Percentiles rank a stretch among this genome's conserved stretches.
phyloP scores from a whole-genome alignment of 2,113 vertebrate genomes.

The Taurulus bubalis region DNA sequence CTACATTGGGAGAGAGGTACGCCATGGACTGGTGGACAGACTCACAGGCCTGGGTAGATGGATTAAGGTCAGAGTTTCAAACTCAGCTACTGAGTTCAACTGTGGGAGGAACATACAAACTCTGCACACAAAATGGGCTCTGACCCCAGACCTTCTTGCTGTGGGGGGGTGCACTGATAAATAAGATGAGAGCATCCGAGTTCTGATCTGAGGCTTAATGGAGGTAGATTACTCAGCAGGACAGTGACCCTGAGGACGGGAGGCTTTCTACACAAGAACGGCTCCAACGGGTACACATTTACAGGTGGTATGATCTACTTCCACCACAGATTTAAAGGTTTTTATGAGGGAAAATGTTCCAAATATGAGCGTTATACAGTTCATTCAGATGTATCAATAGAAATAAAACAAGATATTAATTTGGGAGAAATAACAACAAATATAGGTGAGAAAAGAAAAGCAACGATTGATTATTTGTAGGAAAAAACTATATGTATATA shows the following conservation, averaged over 20 bases:
- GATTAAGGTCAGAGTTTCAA: neutral
- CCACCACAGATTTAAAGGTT: neutral
- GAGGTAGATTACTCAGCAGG: conserved; percentile 16
- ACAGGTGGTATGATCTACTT: neutral
- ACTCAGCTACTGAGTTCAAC: conserved; percentile 1
- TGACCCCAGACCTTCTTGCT: neutral
- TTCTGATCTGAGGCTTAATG: neutral
- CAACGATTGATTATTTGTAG: neutral
- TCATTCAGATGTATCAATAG: neutral
- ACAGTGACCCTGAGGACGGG: neutral
- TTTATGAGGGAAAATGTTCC: neutral
- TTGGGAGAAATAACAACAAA: neutral
- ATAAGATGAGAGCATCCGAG: neutral
- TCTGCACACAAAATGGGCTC: conserved; percentile 1
- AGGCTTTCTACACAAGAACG: neutral
- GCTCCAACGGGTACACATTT: neutral
- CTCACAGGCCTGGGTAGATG: neutral
- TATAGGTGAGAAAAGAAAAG: neutral
- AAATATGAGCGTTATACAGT: neutral
- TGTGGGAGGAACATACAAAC: neutral
- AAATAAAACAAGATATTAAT: neutral
- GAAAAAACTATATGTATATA: neutral
- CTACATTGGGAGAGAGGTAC: neutral
- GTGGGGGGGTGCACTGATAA: neutral
- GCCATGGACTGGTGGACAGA: neutral